These are phyloP conservation scores for Dufourea novaeangliae DNA, from an alignment of 1,140 invertebrate genomes.

Conservation along the genomic window DNA sequence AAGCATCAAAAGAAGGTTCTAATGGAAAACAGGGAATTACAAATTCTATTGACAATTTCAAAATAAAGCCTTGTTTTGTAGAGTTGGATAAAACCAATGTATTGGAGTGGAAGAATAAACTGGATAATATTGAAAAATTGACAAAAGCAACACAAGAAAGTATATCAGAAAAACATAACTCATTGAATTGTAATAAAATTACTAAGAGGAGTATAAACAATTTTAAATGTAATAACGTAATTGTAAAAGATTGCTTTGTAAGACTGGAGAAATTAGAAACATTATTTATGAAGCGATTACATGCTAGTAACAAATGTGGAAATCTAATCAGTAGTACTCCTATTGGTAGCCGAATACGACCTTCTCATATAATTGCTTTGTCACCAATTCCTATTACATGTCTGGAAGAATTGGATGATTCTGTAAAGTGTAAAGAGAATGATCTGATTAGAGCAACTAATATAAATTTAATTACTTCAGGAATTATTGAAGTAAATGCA, in stretches of 20 bases:
- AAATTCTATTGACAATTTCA: neutral
- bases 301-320: neutral
- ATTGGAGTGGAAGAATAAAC: neutral
- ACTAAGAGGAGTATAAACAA: neutral
- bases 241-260: constrained; percentile 12
- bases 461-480: neutral
- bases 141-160: neutral
- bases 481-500: neutral
- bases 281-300: neutral
- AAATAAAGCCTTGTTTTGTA: constrained; percentile 44
- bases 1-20: neutral
- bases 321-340: constrained; percentile 53
- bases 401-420: neutral
- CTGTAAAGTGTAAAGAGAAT: neutral
- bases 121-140: neutral
- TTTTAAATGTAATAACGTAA: neutral
- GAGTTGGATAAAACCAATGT: neutral
- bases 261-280: constrained; percentile 12
- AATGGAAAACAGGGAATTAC: neutral
- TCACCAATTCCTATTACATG: constrained; percentile 47
- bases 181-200: neutral
- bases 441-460: neutral
- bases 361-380: constrained; percentile 2
- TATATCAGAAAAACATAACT: neutral
- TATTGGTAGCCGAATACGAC: constrained; percentile 11